A percentile compares a stretch with the other conserved stretches of the same genome.
These are phyloP conservation scores for Cromileptes altivelis DNA, from an alignment of 2,113 vertebrate species.

Conservation along the genomic window DNA sequence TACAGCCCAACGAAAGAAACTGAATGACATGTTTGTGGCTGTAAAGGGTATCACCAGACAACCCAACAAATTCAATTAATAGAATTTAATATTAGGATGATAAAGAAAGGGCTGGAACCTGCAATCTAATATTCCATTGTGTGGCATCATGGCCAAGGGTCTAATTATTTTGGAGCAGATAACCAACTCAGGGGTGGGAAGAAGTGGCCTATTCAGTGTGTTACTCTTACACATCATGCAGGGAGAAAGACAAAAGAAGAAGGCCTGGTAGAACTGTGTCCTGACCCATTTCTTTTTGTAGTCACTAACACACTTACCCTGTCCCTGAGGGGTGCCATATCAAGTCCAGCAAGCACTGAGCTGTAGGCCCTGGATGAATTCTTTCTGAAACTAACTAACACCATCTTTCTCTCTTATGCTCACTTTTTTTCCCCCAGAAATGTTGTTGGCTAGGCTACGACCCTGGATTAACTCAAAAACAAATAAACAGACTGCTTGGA, in stretches of 20 bases:
- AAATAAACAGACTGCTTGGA: conserved; percentile 70
- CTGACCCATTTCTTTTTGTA: conserved; percentile 51
- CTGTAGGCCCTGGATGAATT: conserved; percentile 18
- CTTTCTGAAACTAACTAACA: conserved; percentile 18
- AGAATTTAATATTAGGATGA: neutral
- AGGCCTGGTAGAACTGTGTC: conserved; percentile 3
- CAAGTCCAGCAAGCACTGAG: conserved; percentile 2
- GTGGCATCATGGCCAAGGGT: neutral
- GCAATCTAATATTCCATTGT: neutral
- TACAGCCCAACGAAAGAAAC: neutral
- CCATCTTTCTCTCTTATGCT: conserved; percentile 5
- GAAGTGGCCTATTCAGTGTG: neutral
- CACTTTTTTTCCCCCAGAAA: conserved; percentile 35
- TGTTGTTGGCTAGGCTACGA: conserved; percentile 49
- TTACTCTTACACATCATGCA: neutral
- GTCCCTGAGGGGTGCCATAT: conserved; percentile 15
- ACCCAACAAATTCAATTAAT: neutral
- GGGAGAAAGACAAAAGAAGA: neutral
- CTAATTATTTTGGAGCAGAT: conserved; percentile 17
- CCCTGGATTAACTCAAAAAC: conserved; percentile 71
- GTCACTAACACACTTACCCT: conserved; percentile 34
- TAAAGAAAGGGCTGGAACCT: neutral
- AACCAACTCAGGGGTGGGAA: conserved; percentile 1
- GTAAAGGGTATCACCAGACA: neutral
- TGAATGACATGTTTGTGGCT: neutral